These are phyloP conservation scores for Drosophila lowei DNA, from an alignment of 1,140 invertebrate genomes.

Conservation along the genomic window DNA sequence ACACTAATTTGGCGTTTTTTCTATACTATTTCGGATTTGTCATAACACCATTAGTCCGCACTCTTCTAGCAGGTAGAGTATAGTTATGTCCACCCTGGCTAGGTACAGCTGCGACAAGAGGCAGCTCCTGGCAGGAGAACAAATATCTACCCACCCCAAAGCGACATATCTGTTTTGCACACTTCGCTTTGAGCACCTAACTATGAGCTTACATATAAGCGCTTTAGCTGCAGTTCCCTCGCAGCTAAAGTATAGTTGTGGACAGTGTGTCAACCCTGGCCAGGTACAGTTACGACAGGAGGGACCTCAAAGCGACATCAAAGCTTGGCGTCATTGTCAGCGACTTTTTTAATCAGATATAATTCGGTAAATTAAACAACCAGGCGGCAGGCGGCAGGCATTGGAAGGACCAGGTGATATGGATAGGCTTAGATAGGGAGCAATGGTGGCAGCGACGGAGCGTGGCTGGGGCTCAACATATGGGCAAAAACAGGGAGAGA, in stretches of 20 bases:
- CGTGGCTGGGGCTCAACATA: constrained; percentile 36
- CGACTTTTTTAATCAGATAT: constrained; percentile 62
- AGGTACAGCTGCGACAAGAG: constrained; percentile 54
- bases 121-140: not conserved
- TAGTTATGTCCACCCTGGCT: not conserved
- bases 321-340: constrained; percentile 20
- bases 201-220: no score
- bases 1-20: no score
- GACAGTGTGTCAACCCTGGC: not conserved
- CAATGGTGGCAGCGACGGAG: no score
- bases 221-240: no score
- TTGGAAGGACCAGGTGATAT: constrained; percentile 15
- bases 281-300: constrained; percentile 53
- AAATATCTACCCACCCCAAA: not conserved
- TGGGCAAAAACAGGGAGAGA: constrained; percentile 50
- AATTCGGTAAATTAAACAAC: constrained; percentile 78
- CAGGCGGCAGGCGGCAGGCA: constrained; percentile 29
- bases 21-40: no score
- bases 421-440: constrained; percentile 35
- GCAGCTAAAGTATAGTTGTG: not conserved
- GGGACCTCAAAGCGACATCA: not conserved
- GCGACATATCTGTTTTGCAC: no score
- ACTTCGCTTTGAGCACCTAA: no score
- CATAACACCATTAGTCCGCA: no score
- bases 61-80: not conserved